A percentile compares a stretch with the other conserved stretches of the same genome.
phyloP scores from a whole-genome alignment of 2,113 vertebrate genomes.

The Phoenicopterus ruber region DNA sequence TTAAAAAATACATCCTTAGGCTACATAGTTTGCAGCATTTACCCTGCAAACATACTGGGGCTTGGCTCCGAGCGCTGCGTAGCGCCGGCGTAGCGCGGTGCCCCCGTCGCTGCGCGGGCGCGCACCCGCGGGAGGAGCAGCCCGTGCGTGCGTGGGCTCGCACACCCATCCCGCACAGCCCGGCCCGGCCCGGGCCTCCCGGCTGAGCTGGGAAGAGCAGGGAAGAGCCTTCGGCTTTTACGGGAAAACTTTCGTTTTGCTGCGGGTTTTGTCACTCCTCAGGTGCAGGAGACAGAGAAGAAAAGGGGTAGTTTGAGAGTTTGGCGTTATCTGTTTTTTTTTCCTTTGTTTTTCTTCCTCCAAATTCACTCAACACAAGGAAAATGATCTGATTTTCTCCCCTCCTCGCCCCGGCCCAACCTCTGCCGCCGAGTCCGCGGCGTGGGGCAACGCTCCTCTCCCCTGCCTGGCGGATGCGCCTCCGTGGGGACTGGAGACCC shows the following conservation, averaged over 20 bases:
- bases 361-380: not conserved
- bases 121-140: not conserved
- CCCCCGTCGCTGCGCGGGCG: not conserved
- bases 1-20: not conserved
- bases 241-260: not conserved
- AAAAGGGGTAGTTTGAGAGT: not conserved
- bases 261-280: not conserved
- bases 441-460: not conserved
- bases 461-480: not conserved
- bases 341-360: no score
- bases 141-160: not conserved
- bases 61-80: not conserved
- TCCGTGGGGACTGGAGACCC: not conserved
- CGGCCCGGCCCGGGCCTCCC: not conserved
- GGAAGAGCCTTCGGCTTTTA: not conserved
- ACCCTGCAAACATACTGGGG: no score
- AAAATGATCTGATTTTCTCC: not conserved
- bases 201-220: not conserved
- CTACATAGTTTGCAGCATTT: no score
- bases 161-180: not conserved
- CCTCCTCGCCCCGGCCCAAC: not conserved
- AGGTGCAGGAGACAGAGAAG: not conserved
- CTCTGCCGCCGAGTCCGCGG: not conserved
- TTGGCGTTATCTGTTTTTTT: not conserved
- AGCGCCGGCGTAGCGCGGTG: not conserved